Evolutionary conservation across 2,113 vertebrate species (phyloP), one percentile per base, ranked within the genome.

Genomic region (Corvus hawaiiensis): DNA sequence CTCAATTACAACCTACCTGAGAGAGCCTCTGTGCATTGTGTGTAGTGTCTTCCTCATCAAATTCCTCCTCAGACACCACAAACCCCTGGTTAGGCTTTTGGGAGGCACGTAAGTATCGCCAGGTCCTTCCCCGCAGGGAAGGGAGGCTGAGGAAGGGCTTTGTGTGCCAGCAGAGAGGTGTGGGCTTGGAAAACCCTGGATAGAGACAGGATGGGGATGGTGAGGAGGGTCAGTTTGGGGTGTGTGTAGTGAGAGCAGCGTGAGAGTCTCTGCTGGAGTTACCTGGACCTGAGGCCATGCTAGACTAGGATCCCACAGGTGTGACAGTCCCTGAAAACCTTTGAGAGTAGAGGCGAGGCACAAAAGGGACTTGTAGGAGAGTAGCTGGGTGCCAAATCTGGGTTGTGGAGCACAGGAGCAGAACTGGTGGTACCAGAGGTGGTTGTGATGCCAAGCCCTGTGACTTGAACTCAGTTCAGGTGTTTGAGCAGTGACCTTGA

Each of bases 11-110:
- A 86, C 33, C 39, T 12, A 90, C 83, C 85, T 73, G 88, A 87
- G 95, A 94, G 93, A 67, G 87, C 93, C 88, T 90, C 61, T 95
- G 80, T 94, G 92, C 88, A n/a, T 75, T 94, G 78, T 80, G 75
- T 94, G 13, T 88, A 73, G 90, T 79, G 85, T 94, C 56, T 94
- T 81, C 79, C 84, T 85, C 81, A 35, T 13, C 88, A 13, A 41
- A 44, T n/a, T 74, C 87, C 79, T 94, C 88, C 88, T 27, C 88
- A 88, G 86, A 24, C 72, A 82, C 11, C 5, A 61, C 67, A 73
- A 83, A 68, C 56, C 14, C 83, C 76, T 84, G 37, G 1, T 51
- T 74, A 92, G 90, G 88, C 41, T 71, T 93, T 92, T 59, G 85
- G 72, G 83, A 88, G 87, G 87, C 30, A n/a, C 32, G 76, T 95